Evolutionary conservation across 2,797 vertebrate genomes (phyloP), one percentile per base, ranked within the genome.

Genomic region (Spinus olivaceus): DNA sequence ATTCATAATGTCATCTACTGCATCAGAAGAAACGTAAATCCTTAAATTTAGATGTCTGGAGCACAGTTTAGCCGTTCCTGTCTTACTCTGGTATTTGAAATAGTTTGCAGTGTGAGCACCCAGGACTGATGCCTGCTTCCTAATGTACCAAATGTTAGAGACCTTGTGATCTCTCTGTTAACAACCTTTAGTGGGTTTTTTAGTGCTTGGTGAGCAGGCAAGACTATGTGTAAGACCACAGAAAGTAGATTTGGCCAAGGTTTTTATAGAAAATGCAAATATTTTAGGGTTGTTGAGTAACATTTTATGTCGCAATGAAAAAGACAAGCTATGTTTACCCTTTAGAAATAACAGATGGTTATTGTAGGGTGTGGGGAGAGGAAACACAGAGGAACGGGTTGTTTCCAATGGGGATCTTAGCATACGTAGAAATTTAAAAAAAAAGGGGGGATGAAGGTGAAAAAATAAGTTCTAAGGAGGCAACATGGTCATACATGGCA

Each of bases 41-140:
- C 81, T 87, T 86, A 64, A 88, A 78, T 93, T 81, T 88, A 96
- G 81, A 88, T 70, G 65, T 86, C 81, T 90, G 61, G 79, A 71
- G 85, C 42, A 70, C 51, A 83, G 59, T 91, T 91, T 83, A 95
- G 54, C 56, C 66, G 20, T 65, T 89, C 10, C 69, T 88, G 32
- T n/a, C 76, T 90, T 56, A 81, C 64, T 81, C 66, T 71, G 74
- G 11, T 83, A 77, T 94, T 86, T 87, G 39, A 78, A 91, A 67
- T 47, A 73, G 42, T 67, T 87, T 51, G 35, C 25, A 33, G 27
- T 54, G 54, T 37, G 37, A 77, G 57, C 67, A 78, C 24, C 46
- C 37, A 59, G 60, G 56, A 66, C 37, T 14, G 47, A 41, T 90
- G 35, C 17, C 12, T 57, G 25, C 23, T 85, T 89, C 63, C 65